A percentile compares a stretch with the other conserved stretches of the same genome.
Evolutionary conservation across 2,888 invertebrate species (phyloP).

Genomic region (Metopia argyrocephala): DNA sequence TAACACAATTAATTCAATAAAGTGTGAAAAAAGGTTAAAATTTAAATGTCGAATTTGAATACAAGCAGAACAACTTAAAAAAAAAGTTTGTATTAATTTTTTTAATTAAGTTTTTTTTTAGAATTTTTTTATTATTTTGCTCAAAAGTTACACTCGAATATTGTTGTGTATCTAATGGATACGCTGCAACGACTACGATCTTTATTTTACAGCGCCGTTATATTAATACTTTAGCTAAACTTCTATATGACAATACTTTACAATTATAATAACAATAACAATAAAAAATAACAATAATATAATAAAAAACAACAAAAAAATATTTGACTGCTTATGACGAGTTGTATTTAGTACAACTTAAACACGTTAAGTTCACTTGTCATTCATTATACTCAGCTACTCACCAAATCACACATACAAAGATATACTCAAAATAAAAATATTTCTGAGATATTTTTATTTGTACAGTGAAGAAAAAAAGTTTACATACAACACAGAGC

Average conservation of each 20-base stretch:
- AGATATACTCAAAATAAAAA: no score
- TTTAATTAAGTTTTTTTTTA: background rate
- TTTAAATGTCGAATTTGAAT: background rate
- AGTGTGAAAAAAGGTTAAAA: background rate
- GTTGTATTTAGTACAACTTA: slow-evolving; percentile 31
- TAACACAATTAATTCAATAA: slow-evolving; percentile 10
- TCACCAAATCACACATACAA: background rate
- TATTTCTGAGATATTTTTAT: no score
- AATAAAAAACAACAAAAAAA: background rate
- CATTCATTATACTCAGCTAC: background rate
- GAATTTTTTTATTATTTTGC: background rate
- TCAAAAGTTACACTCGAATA: slow-evolving; percentile 28
- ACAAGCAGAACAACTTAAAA: background rate
- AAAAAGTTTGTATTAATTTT: background rate
- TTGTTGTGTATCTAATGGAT: slow-evolving; percentile 62
- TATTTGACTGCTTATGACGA: slow-evolving; percentile 47
- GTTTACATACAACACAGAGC: no score
- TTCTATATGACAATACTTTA: slow-evolving; percentile 59
- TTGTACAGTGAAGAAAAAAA: no score
- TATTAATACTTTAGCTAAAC: slow-evolving; percentile 65
- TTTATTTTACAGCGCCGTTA: slow-evolving; percentile 62
- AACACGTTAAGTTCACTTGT: slow-evolving; percentile 52
- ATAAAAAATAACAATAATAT: slow-evolving; percentile 16
- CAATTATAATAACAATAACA: slow-evolving; percentile 53
- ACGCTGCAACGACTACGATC: slow-evolving; percentile 63